Evolutionary conservation across 2,888 invertebrate species (phyloP), one percentile per base, ranked within the genome.

Genomic region (Phytoseiulus persimilis): DNA sequence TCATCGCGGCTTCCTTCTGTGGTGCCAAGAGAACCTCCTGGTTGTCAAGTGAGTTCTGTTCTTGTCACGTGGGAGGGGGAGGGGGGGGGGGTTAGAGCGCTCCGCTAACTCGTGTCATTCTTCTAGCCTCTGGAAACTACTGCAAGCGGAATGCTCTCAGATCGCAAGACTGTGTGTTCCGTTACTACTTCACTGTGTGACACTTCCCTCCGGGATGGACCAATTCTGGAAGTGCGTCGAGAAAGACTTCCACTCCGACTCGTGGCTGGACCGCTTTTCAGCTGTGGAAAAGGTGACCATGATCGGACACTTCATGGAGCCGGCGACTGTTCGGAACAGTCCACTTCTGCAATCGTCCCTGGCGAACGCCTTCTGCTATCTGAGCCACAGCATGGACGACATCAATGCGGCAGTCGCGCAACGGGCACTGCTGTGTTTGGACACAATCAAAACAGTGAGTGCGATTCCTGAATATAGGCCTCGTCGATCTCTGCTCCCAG

Each of bases 161-260:
- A 96, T 99, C 91, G 96, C 98, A 91, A 96, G 97, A 92, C 95
- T 97, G 91, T 95, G 96, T 46, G 98, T 98, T 45, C 98, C 98
- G 0, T 94, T 99, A 90, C 94, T 99, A 91, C 94, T 99, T 90
- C 98, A 99, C 93, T 98, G 98, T 92, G 95, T 99, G 90, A 97
- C 98, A 0, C 94, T 99, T 91, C 96, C 98, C 0, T 95, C 96
- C 90, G 99, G 99, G 0, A 96, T 96, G 0, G 98, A 98, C 93
- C 96, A 98, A 89, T 97, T 99, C 93, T 99, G 99, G 96, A 95
- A 95, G 91, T 95, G 98, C n/a, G 95, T 99, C 90, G 96, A 98
- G 92, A 96, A 96, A 92, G 96, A 97, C 92, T 99, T 99, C 93
- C 97, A 97, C 91, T 95, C 95, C 92, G 94, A 94, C 14, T 96